Conservation (phyloP, 2,888 invertebrate genomes). For the Yponomeuta plumbellus region DNA sequence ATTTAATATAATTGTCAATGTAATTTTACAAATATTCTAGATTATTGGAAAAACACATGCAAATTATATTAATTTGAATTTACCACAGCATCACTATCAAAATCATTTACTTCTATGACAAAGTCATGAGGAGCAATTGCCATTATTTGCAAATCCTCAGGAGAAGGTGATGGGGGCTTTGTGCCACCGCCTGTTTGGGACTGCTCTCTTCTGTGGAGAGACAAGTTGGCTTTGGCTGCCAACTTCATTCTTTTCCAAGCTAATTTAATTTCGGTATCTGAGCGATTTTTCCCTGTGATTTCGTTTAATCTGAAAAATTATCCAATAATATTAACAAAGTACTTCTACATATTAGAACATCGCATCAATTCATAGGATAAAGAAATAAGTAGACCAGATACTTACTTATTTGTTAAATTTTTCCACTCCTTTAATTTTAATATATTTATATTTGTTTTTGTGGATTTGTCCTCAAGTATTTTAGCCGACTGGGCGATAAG, state of each 20-base stretch:
- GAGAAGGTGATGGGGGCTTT: neutral
- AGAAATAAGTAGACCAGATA: neutral
- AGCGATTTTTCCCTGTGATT: neutral
- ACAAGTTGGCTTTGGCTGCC: neutral
- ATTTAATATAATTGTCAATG: too few relatives aligned
- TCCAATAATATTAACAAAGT: neutral
- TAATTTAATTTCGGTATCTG: neutral
- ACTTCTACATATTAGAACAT: neutral
- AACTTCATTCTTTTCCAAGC: slow-evolving; percentile 4
- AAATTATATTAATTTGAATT: too few relatives aligned
- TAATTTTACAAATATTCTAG: too few relatives aligned
- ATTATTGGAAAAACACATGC: too few relatives aligned
- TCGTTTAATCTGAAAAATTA: neutral
- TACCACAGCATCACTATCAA: slow-evolving; percentile 2
- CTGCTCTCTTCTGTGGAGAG: neutral
- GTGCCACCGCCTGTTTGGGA: neutral
- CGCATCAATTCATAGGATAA: neutral
- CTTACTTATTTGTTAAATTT: neutral
- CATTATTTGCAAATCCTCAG: neutral
- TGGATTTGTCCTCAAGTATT: neutral
- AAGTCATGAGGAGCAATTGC: slow-evolving; percentile 1
- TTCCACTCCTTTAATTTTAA: neutral
- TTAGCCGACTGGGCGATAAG: neutral
- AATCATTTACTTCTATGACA: neutral
- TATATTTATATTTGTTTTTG: too few relatives aligned